Percentiles rank a stretch among this genome's conserved stretches.
Conservation (phyloP, 2,113 vertebrate genomes). For the Microtus pennsylvanicus region DNA sequence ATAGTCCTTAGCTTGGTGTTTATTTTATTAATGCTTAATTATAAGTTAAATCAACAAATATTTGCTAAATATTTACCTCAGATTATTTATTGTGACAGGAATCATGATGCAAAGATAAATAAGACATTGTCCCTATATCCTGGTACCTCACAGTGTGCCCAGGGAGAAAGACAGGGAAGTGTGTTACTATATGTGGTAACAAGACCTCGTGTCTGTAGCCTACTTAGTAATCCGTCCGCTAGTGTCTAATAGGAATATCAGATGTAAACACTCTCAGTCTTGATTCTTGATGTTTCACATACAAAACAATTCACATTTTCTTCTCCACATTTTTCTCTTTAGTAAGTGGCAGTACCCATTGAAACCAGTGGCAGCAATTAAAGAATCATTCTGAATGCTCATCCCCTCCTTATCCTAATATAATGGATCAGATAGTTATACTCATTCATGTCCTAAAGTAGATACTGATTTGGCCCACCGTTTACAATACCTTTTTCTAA, state of each 20-base stretch:
- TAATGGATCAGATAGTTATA: neutral
- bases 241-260: neutral
- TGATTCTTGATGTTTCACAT: neutral
- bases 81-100: neutral
- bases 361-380: neutral
- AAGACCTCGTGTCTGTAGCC: neutral
- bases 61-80: neutral
- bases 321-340: neutral
- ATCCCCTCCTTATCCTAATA: neutral
- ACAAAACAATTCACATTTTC: neutral
- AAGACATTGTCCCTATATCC: neutral
- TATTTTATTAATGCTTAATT: constrained; percentile 18
- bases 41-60: neutral
- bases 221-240: neutral
- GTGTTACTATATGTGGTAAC: neutral
- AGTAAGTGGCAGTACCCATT: neutral
- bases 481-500: neutral
- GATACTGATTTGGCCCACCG: neutral
- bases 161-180: neutral
- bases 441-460: neutral
- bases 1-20: neutral
- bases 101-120: neutral
- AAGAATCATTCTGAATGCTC: neutral
- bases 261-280: neutral
- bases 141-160: neutral